Conservation (phyloP, 2,888 invertebrate species). For the Cerceris ruficornis region DNA sequence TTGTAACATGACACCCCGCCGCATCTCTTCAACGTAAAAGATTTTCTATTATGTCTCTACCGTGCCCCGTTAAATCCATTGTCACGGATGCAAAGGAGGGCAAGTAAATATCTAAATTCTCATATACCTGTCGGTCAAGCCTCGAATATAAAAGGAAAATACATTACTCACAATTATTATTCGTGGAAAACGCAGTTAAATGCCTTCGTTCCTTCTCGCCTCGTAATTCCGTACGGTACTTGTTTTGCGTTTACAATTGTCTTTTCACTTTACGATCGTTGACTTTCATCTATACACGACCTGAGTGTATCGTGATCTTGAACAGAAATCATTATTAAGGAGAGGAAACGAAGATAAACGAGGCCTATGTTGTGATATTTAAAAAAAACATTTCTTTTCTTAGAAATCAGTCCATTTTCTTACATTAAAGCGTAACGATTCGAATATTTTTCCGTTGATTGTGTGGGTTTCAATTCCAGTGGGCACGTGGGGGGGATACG, state of each 20-base stretch:
- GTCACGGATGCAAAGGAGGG: conserved; percentile 32
- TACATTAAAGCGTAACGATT: conserved; percentile 59
- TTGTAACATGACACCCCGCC: conserved; percentile 43
- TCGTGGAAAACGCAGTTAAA: conserved; percentile 6
- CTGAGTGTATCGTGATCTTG: conserved; percentile 4
- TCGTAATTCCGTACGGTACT: background rate
- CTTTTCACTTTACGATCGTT: background rate
- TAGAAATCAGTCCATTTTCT: conserved; percentile 60
- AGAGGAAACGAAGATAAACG: conserved; percentile 30
- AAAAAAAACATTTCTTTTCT: conserved; percentile 55
- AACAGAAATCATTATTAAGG: conserved; percentile 11
- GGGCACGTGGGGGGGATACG: conserved; percentile 17
- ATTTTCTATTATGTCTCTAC: conserved; percentile 36
- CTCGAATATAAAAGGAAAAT: conserved; percentile 15
- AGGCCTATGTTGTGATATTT: conserved; percentile 46
- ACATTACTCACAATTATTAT: conserved; percentile 7
- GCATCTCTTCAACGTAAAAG: conserved; percentile 42
- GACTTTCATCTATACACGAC: conserved; percentile 1
- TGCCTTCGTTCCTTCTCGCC: too few species aligned
- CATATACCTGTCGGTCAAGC: conserved; percentile 23
- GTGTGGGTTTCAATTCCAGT: conserved; percentile 31
- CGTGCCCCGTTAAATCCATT: conserved; percentile 51
- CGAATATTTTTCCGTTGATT: conserved; percentile 23
- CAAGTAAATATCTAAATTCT: conserved; percentile 40
- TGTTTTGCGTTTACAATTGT: conserved; percentile 2